Base-by-base conservation (phyloP, 1,140 invertebrate species). In the Vanessa tameamea region DNA sequence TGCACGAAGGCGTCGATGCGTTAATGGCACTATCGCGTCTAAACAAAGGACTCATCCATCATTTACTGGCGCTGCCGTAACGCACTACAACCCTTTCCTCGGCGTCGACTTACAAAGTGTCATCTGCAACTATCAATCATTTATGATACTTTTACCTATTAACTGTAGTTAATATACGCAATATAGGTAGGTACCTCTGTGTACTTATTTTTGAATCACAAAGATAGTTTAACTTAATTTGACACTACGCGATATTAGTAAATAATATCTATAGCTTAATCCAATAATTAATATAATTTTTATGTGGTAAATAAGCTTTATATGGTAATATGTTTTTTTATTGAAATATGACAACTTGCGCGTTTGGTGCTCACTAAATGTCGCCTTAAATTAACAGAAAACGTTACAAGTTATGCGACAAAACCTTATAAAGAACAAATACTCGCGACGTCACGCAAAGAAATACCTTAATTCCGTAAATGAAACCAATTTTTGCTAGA, bases 21-120 rank as follows among this genome's bases (percentile, higher is more conserved):
- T 75, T 84, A 86, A 84, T 81, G 78, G 82, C 78, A 65, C 76
- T 80, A 81, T 83, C 78, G 72, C 78, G 81, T 82, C 73, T 59
- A 75, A 76, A 81, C 78, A 77, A 78, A 76, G 64, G 37, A 65
- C 68, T 77, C 85, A 90, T 90, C 88, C 77, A 88, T 90, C 87
- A 89, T 76, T 85, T 82, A 85, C 69, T 55, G 83, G 76, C 83
- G 83, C 85, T 81, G 81, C 23, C 55, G 66, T 50, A 61, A 79
- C 75, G 66, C 77, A 72, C 76, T 69, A 74, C 80, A 88, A 89
- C 84, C 88, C 88, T 87, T 90, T 83, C 77, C 65, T 15, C 75
- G 23, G 43, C 53, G 51, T 59, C 64, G 37, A 16, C 71, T 66
- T 75, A 66, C 43, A 48, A 48, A 37, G 63, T 50, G 47, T 59